A percentile compares a stretch with the other conserved stretches of the same genome.
Conservation (phyloP, 2,888 invertebrate species). For the Cybosia mesomella region DNA sequence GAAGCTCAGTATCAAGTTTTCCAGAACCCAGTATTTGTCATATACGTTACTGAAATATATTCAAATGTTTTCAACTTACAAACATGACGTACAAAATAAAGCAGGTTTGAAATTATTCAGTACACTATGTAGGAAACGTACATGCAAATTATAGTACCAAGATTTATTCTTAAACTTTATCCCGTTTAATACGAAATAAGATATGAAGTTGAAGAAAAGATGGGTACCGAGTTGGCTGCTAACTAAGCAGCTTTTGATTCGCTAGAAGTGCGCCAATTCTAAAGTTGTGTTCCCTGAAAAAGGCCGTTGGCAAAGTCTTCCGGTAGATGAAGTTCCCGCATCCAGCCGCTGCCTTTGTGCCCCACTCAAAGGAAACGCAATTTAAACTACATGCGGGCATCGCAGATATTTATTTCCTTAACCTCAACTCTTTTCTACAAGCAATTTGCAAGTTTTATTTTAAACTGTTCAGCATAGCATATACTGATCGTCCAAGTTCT, state of each 20-base stretch:
- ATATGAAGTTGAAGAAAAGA: slow-evolving; percentile 46
- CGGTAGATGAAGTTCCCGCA: slow-evolving; percentile 67
- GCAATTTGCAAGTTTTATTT: slow-evolving; percentile 59
- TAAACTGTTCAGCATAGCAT: slow-evolving; percentile 42
- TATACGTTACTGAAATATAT: not conserved
- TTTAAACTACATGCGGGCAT: slow-evolving; percentile 80
- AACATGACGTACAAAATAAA: not conserved
- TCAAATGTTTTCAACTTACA: not conserved
- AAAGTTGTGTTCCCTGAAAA: slow-evolving; percentile 67
- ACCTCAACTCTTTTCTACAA: slow-evolving; percentile 60
- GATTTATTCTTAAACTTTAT: slow-evolving; percentile 28
- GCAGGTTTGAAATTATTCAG: not conserved
- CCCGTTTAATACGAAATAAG: slow-evolving; percentile 43
- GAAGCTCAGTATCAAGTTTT: too few species aligned
- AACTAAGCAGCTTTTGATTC: slow-evolving; percentile 63
- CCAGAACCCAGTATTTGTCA: too few species aligned
- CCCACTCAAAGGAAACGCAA: slow-evolving; percentile 77
- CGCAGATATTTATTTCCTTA: slow-evolving; percentile 72
- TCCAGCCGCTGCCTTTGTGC: slow-evolving; percentile 69
- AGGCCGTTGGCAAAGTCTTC: slow-evolving; percentile 64
- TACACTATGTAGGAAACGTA: not conserved
- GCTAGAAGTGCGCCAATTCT: slow-evolving; percentile 54
- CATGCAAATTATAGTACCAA: not conserved
- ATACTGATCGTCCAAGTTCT: slow-evolving; percentile 22
- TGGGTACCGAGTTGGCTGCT: slow-evolving; percentile 39